These are phyloP conservation scores for Formicarius rufipectus DNA, from an alignment of 2,113 vertebrate genomes.

Conservation along the genomic window DNA sequence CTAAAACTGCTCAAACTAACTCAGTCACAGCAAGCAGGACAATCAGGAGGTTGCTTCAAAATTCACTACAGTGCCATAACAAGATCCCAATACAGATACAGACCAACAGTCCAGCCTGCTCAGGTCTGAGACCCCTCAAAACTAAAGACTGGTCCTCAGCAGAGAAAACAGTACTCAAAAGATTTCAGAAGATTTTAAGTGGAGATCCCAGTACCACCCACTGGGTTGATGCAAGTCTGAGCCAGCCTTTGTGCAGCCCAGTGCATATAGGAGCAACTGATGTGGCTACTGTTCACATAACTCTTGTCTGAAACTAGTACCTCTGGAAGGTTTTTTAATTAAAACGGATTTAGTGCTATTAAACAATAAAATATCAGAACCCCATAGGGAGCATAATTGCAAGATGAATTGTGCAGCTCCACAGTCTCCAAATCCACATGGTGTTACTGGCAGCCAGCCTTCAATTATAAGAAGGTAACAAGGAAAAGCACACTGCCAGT, in stretches of 20 bases:
- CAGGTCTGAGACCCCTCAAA: not conserved
- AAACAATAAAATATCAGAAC: conserved; percentile 55
- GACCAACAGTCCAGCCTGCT: not conserved
- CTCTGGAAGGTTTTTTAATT: conserved; percentile 55
- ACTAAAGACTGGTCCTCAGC: not conserved
- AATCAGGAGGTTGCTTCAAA: not conserved
- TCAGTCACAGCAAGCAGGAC: not conserved
- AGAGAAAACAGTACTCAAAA: not conserved
- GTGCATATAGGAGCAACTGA: not conserved
- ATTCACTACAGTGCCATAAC: not conserved
- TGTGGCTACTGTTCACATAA: not conserved
- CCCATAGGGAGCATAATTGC: conserved; percentile 38
- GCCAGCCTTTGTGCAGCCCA: not conserved
- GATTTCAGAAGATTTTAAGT: not conserved
- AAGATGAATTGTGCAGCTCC: conserved; percentile 28
- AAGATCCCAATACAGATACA: not conserved
- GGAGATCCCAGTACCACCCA: not conserved
- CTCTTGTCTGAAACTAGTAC: not conserved
- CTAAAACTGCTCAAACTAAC: not conserved
- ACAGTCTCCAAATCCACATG: conserved; percentile 24
- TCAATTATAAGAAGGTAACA: conserved; percentile 36
- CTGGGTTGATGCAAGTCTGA: not conserved
- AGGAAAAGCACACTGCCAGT: not conserved
- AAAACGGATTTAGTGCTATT: conserved; percentile 61
- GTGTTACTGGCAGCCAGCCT: conserved; percentile 36